phyloP scores from a whole-genome alignment of 92 coral and sea anemone species.

The Porites rus region DNA sequence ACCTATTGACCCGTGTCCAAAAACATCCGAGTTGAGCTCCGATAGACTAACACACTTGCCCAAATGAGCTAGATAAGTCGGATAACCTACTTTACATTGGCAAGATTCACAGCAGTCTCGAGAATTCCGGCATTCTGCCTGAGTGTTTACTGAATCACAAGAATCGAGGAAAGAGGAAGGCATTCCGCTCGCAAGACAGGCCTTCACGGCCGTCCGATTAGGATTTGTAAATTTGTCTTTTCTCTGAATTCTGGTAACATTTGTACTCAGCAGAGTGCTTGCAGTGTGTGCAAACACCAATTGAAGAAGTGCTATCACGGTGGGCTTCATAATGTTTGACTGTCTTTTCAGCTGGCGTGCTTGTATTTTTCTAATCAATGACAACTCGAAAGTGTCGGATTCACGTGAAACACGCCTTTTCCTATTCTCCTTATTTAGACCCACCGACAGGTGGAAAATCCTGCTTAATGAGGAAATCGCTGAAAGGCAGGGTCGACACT shows the following conservation, averaged over 20 bases:
- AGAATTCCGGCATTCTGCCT: not conserved
- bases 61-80: constrained; percentile 18
- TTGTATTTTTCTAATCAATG: not conserved
- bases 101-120: constrained; percentile 13
- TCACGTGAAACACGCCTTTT: constrained; percentile 3
- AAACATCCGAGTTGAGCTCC: constrained; percentile 26
- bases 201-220: constrained; percentile 16
- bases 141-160: constrained; percentile 5
- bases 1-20: constrained; percentile 47
- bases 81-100: not conserved
- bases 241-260: not conserved
- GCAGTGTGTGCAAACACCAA: not conserved
- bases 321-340: not conserved
- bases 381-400: too few relatives aligned
- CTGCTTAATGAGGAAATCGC: too few relatives aligned
- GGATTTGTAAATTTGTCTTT: constrained; percentile 31
- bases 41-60: constrained; percentile 27
- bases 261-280: not conserved
- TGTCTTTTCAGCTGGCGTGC: not conserved
- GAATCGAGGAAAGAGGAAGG: not conserved
- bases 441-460: not conserved
- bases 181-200: not conserved
- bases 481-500: too few relatives aligned
- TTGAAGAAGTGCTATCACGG: not conserved
- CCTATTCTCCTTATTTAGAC: not conserved